Conservation (phyloP, 2,797 vertebrate species). For the Knipowitschia caucasica region DNA sequence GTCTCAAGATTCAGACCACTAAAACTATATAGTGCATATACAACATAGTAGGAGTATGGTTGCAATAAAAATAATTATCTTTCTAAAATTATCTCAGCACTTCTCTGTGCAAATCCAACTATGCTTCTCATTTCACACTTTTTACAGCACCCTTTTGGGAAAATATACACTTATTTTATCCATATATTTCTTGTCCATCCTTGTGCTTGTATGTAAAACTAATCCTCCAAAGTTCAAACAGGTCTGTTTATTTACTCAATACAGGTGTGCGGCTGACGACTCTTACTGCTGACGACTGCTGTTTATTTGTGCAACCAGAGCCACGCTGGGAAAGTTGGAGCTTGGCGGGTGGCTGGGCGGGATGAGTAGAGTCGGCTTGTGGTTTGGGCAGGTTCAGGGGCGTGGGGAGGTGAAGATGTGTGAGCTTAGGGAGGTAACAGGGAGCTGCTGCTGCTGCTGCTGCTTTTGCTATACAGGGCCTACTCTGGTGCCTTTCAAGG, state of each 20-base stretch:
- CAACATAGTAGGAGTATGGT: background rate
- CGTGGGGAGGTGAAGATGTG: conserved; percentile 49
- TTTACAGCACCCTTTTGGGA: background rate
- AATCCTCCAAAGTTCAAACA: conserved; percentile 34
- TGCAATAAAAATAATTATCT: background rate
- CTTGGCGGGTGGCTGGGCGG: conserved; percentile 40
- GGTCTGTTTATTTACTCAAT: conserved; percentile 44
- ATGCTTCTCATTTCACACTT: background rate
- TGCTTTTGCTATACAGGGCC: conserved; percentile 46
- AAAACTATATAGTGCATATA: no score
- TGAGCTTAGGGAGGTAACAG: conserved; percentile 65
- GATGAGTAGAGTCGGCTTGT: conserved; percentile 44
- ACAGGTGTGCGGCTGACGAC: conserved; percentile 48
- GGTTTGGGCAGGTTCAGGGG: conserved; percentile 40
- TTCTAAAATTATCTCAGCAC: background rate
- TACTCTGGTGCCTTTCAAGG: conserved; percentile 90
- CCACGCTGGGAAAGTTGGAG: conserved; percentile 57
- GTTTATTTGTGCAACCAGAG: conserved; percentile 62
- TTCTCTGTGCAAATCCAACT: background rate
- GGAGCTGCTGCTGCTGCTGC: conserved; percentile 33
- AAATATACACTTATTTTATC: conserved; percentile 2
- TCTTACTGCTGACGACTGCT: conserved; percentile 45
- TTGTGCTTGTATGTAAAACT: conserved; percentile 22
- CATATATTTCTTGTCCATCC: background rate
- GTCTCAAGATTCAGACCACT: no score